Percentiles rank a stretch among this genome's conserved stretches.
Evolutionary conservation across 2,113 vertebrate species (phyloP).

Genomic region (Lanius ludovicianus): DNA sequence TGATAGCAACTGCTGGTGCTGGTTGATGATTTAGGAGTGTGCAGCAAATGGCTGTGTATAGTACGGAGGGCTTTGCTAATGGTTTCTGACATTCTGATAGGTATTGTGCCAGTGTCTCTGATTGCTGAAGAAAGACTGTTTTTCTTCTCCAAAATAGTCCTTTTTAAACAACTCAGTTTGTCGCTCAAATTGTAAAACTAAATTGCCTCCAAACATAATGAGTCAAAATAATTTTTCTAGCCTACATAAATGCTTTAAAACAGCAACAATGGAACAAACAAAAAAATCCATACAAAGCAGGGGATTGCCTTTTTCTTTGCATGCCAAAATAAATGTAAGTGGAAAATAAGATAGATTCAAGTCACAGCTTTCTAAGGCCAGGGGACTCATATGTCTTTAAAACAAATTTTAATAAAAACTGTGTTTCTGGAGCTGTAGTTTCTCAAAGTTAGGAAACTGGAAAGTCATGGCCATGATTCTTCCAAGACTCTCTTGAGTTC

Average conservation of each 20-base stretch:
- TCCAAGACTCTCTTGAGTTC: neutral
- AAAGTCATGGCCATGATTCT: neutral
- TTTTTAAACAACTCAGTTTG: neutral
- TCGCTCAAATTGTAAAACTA: neutral
- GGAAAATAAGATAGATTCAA: neutral
- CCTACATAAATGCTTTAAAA: neutral
- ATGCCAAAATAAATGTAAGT: neutral
- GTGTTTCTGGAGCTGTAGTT: neutral
- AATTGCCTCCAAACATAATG: neutral
- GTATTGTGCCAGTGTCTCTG: neutral
- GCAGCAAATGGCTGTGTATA: neutral
- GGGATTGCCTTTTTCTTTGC: neutral
- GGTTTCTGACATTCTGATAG: neutral
- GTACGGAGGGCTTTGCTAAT: neutral
- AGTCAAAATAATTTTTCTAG: neutral
- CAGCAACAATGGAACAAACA: neutral
- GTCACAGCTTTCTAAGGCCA: neutral
- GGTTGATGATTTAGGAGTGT: neutral
- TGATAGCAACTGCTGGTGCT: neutral
- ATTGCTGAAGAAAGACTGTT: neutral
- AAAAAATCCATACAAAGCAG: neutral
- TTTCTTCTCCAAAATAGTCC: neutral
- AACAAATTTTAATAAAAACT: neutral
- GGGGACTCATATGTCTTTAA: neutral
- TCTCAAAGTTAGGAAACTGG: neutral